phyloP scores from a whole-genome alignment of 2,888 invertebrate genomes.

The Sesamia inferens region DNA sequence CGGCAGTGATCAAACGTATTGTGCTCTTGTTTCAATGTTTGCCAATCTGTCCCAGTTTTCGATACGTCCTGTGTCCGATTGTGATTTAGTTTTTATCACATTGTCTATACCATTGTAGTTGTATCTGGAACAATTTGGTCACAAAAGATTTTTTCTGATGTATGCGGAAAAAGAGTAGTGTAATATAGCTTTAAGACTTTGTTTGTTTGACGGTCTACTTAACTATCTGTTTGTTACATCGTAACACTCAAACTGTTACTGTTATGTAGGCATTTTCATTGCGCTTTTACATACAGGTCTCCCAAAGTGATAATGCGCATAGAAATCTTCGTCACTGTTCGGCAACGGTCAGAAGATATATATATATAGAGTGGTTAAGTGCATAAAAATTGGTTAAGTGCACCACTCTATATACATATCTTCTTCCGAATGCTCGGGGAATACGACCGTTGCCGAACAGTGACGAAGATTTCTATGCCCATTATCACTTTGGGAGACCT shows the following conservation, averaged over 20 bases:
- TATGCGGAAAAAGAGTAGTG: constrained; percentile 15
- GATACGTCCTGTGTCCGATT: constrained; percentile 49
- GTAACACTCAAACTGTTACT: background rate
- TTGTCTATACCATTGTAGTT: constrained; percentile 28
- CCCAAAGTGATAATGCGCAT: too few species aligned
- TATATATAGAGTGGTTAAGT: too few species aligned
- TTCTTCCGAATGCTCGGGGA: too few species aligned
- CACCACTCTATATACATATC: too few species aligned
- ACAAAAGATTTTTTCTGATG: constrained; percentile 16
- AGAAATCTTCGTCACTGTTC: too few species aligned
- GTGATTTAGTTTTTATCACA: constrained; percentile 34
- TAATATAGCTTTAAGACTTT: constrained; percentile 11
- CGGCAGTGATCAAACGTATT: constrained; percentile 38
- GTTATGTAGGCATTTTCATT: background rate
- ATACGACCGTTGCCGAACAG: too few species aligned
- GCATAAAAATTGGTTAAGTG: too few species aligned
- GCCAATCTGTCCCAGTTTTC: constrained; percentile 55
- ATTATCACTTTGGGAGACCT: too few species aligned
- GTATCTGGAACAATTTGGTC: constrained; percentile 31
- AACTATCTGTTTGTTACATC: background rate
- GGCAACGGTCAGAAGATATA: too few species aligned
- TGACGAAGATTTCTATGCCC: too few species aligned
- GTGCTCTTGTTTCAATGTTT: constrained; percentile 53
- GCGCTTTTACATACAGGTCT: background rate
- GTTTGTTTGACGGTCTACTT: constrained; percentile 29